A percentile compares a stretch with the other conserved stretches of the same genome.
Conservation (phyloP, 2,797 vertebrate species). For the Okamejei kenojei region DNA sequence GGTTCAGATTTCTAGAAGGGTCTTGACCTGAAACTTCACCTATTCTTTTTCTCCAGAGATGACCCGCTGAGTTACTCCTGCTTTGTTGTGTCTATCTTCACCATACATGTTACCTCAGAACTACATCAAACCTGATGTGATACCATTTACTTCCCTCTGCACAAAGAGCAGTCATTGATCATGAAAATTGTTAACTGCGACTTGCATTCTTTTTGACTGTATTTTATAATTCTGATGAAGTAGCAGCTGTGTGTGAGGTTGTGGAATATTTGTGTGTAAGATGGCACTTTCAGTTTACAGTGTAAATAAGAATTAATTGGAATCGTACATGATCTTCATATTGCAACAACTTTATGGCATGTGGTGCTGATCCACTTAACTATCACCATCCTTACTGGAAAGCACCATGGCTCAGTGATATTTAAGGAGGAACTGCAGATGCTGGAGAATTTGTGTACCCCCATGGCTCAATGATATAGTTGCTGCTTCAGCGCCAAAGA, state of each 20-base stretch:
- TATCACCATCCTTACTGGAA: conserved; percentile 14
- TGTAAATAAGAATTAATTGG: not conserved
- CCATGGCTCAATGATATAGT: too few species aligned
- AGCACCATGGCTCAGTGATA: not conserved
- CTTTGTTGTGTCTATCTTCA: not conserved
- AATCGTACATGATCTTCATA: not conserved
- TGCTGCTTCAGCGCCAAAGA: too few species aligned
- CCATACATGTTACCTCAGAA: not conserved
- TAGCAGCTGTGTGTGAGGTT: not conserved
- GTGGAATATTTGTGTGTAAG: not conserved
- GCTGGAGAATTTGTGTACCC: too few species aligned
- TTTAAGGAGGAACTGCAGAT: too few species aligned
- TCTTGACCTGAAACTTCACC: too few species aligned
- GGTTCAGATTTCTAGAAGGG: not conserved
- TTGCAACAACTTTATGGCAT: not conserved
- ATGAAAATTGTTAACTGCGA: not conserved
- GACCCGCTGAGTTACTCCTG: too few species aligned
- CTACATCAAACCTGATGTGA: not conserved
- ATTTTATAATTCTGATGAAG: not conserved
- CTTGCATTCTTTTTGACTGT: not conserved
- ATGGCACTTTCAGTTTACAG: not conserved
- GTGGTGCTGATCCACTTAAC: not conserved
- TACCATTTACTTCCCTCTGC: not conserved
- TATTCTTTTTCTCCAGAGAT: too few species aligned
- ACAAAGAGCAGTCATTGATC: not conserved